phyloP scores from a whole-genome alignment of 2,797 vertebrate species.

The Otolemur crassicaudatus region DNA sequence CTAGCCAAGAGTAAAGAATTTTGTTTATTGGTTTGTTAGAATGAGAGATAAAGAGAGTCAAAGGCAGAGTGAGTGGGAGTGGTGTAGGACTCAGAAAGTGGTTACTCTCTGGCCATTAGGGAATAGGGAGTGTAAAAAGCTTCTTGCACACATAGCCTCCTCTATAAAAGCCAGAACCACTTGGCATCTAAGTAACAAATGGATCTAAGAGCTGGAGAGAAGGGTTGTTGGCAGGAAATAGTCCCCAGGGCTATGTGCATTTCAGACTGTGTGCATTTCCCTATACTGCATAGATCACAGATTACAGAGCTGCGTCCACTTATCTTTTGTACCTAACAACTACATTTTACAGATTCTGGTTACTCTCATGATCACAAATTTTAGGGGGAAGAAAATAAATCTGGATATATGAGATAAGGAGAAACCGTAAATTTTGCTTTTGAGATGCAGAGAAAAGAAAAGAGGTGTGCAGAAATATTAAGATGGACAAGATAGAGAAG shows the following conservation, averaged over 20 bases:
- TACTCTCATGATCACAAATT: slow-evolving; percentile 26
- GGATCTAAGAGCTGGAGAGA: slow-evolving; percentile 60
- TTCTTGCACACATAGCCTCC: slow-evolving; percentile 64
- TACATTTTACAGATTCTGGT: slow-evolving; percentile 23
- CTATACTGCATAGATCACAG: slow-evolving; percentile 30
- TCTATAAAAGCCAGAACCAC: slow-evolving; percentile 77
- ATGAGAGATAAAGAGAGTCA: neutral
- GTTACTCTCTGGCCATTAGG: slow-evolving; percentile 49
- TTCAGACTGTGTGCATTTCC: slow-evolving; percentile 62
- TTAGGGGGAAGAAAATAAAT: neutral
- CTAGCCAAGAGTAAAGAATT: slow-evolving; percentile 37
- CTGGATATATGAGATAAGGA: neutral
- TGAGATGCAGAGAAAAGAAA: neutral
- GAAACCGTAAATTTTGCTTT: slow-evolving; percentile 4
- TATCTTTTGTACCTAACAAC: slow-evolving; percentile 11
- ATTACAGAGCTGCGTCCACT: neutral
- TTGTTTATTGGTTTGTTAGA: slow-evolving; percentile 51
- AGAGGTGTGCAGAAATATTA: neutral
- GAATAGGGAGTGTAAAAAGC: slow-evolving; percentile 81
- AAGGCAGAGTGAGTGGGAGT: slow-evolving; percentile 44
- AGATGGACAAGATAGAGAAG: neutral
- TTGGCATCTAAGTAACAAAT: slow-evolving; percentile 82
- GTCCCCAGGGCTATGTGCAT: slow-evolving; percentile 60
- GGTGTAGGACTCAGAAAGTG: slow-evolving; percentile 7
- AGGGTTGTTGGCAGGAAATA: slow-evolving; percentile 64